phyloP scores from a whole-genome alignment of 1,140 invertebrate species.

The Theocolax elegans region DNA sequence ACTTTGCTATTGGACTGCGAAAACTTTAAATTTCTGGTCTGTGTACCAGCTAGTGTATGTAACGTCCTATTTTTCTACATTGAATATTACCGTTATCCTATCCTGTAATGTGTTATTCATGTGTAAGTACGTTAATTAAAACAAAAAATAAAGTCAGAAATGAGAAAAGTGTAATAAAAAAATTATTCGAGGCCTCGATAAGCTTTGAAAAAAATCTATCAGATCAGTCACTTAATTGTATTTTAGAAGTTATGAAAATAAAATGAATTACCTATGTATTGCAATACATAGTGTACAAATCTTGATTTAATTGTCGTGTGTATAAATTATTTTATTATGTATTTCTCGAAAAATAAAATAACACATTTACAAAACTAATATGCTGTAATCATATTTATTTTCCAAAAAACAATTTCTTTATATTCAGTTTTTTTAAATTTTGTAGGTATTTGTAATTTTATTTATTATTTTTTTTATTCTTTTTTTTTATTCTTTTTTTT shows the following conservation, averaged over 20 bases:
- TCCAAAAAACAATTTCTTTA: too few relatives aligned
- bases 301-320: constrained; percentile 53
- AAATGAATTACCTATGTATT: constrained; percentile 44
- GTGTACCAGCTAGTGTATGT: constrained; percentile 42
- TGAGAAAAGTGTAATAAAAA: not conserved
- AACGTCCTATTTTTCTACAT: constrained; percentile 62
- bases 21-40: constrained; percentile 42
- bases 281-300: constrained; percentile 53
- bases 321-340: constrained; percentile 60
- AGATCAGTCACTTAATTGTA: constrained; percentile 25
- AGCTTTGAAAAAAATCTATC: constrained; percentile 25
- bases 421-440: too few relatives aligned
- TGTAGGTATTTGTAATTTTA: too few relatives aligned
- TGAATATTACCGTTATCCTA: constrained; percentile 53
- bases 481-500: too few relatives aligned
- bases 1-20: constrained; percentile 30
- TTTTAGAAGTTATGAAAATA: constrained; percentile 31
- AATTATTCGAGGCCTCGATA: constrained; percentile 6
- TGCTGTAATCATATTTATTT: not conserved
- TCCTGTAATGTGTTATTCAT: constrained; percentile 39
- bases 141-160: constrained; percentile 13
- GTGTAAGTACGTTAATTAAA: constrained; percentile 37
- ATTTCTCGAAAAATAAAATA: constrained; percentile 54
- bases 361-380: constrained; percentile 49
- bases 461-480: too few relatives aligned